A percentile compares a stretch with the other conserved stretches of the same genome.
phyloP scores from a whole-genome alignment of 2,888 invertebrate species.

The Steinernema scapterisci region DNA sequence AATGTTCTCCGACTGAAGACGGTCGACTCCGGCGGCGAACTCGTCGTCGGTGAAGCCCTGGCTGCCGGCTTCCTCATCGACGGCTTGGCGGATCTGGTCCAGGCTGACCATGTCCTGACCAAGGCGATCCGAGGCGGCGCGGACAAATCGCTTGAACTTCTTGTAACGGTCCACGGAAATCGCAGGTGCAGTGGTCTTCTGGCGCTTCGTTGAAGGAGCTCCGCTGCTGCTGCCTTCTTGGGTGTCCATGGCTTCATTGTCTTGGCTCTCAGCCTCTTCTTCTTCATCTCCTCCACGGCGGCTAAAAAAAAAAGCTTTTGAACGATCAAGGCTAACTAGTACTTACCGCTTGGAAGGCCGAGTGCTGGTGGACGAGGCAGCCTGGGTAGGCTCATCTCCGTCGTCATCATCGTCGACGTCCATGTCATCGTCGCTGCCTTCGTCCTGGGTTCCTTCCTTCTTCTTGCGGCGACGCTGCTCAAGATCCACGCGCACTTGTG shows the following conservation, averaged over 20 bases:
- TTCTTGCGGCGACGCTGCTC: slow-evolving; percentile 43
- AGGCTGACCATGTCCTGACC: slow-evolving; percentile 50
- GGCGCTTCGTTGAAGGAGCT: slow-evolving; percentile 46
- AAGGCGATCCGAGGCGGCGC: slow-evolving; percentile 53
- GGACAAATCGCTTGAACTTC: slow-evolving; percentile 55
- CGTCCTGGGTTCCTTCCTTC: slow-evolving; percentile 29
- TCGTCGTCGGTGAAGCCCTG: slow-evolving; percentile 55
- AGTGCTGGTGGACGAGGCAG: slow-evolving; percentile 12
- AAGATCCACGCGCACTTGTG: slow-evolving; percentile 56
- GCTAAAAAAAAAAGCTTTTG: neutral
- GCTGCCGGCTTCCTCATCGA: slow-evolving; percentile 52
- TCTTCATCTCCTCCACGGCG: slow-evolving; percentile 35
- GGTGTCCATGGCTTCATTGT: slow-evolving; percentile 43
- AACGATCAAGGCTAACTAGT: neutral
- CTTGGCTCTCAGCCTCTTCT: slow-evolving; percentile 35
- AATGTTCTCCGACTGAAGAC: slow-evolving; percentile 58
- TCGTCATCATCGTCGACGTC: slow-evolving; percentile 44
- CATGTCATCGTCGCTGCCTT: slow-evolving; percentile 38
- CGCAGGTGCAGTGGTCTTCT: slow-evolving; percentile 45
- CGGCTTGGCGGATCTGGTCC: slow-evolving; percentile 43
- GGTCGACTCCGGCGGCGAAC: slow-evolving; percentile 58
- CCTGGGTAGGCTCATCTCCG: slow-evolving; percentile 33
- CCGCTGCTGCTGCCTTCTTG: slow-evolving; percentile 37
- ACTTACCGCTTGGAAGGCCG: slow-evolving; percentile 24
- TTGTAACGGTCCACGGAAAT: slow-evolving; percentile 60